Conservation (phyloP, 2,888 invertebrate genomes). For the Erannis defoliaria region DNA sequence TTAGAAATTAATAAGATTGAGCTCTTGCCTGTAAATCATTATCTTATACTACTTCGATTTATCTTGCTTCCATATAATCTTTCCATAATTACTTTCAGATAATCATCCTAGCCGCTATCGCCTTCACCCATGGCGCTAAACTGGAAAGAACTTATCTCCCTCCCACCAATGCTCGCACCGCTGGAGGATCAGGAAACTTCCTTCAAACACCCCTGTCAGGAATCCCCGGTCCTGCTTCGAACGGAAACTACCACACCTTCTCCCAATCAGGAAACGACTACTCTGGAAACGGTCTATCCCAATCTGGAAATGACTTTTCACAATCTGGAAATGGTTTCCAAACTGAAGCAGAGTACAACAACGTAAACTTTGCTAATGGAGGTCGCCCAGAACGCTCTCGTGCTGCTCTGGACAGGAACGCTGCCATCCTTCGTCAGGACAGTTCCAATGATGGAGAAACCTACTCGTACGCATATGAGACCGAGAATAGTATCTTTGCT, state of each 20-base stretch:
- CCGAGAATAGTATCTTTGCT: slow-evolving; percentile 77
- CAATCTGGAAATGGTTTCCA: slow-evolving; percentile 39
- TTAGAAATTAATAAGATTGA: too few relatives aligned
- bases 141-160: slow-evolving; percentile 76
- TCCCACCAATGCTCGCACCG: slow-evolving; percentile 62
- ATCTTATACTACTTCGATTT: too few relatives aligned
- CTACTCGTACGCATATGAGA: slow-evolving; percentile 75
- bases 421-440: slow-evolving; percentile 75
- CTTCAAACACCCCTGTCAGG: slow-evolving; percentile 59
- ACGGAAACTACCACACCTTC: slow-evolving; percentile 32
- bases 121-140: slow-evolving; percentile 69
- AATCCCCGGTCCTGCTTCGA: slow-evolving; percentile 18
- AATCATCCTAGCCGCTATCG: slow-evolving; percentile 63
- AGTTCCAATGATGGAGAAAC: slow-evolving; percentile 74
- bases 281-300: slow-evolving; percentile 39
- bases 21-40: too few relatives aligned
- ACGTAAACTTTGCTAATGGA: slow-evolving; percentile 46
- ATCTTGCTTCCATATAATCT: neutral
- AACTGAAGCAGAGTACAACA: slow-evolving; percentile 44
- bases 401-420: slow-evolving; percentile 72
- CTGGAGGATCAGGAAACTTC: slow-evolving; percentile 67
- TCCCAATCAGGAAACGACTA: slow-evolving; percentile 39
- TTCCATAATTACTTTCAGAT: slow-evolving; percentile 55
- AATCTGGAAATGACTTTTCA: slow-evolving; percentile 43
- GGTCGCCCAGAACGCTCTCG: slow-evolving; percentile 69